Evolutionary conservation across 2,113 vertebrate species (phyloP).

Genomic region (Sialia sialis): DNA sequence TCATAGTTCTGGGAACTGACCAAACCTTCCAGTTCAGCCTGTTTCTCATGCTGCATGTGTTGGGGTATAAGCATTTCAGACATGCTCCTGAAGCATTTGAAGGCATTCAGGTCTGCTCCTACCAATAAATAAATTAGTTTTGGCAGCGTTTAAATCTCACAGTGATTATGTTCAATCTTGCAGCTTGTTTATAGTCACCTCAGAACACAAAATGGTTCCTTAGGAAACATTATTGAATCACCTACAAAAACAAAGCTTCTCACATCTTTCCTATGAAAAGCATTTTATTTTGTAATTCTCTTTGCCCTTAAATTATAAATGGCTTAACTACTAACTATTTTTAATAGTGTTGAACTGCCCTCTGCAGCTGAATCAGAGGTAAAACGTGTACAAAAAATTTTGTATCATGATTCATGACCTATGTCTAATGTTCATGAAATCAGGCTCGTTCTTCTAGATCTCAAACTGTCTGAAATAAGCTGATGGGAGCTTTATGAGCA

Average conservation of each 20-base stretch:
- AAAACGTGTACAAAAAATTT: background rate
- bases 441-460: background rate
- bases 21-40: background rate
- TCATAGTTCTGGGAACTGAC: background rate
- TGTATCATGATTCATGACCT: background rate
- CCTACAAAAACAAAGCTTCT: background rate
- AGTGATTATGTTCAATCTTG: background rate
- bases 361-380: background rate
- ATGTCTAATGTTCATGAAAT: background rate
- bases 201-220: background rate
- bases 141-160: background rate
- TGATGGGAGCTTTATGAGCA: background rate
- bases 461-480: background rate
- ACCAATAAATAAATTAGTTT: background rate
- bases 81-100: background rate
- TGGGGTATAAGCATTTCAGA: background rate
- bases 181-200: background rate
- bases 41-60: fast-evolving
- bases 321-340: background rate
- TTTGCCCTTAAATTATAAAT: background rate
- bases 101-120: background rate
- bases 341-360: background rate
- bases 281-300: background rate
- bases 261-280: background rate
- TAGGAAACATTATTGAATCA: background rate